Percentiles rank a stretch among this genome's conserved stretches.
phyloP scores from a whole-genome alignment of 2,888 invertebrate genomes.

The Vandiemenella viatica region DNA sequence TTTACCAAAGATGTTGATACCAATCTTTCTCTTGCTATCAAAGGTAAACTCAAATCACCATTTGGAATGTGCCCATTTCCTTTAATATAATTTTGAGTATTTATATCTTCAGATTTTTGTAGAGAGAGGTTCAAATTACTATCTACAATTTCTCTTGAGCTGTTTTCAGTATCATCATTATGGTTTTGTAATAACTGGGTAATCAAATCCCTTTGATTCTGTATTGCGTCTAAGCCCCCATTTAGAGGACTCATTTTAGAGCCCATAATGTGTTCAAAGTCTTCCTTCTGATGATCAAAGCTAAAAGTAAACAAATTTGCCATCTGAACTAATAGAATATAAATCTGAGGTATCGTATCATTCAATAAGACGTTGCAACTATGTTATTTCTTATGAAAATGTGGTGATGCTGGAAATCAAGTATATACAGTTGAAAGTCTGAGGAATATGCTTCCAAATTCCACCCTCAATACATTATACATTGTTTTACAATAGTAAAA shows the following conservation, averaged over 20 bases:
- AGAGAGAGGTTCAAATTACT: neutral
- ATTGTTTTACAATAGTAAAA: too few species aligned
- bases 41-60: conserved; percentile 9
- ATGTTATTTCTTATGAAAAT: too few species aligned
- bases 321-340: too few species aligned
- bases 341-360: too few species aligned
- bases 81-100: neutral
- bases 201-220: neutral
- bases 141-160: neutral
- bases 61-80: conserved; percentile 4
- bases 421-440: too few species aligned
- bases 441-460: too few species aligned
- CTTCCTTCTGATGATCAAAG: too few species aligned
- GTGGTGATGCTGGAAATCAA: too few species aligned
- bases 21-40: conserved; percentile 36
- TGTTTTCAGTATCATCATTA: neutral
- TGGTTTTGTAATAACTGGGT: neutral
- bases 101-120: neutral
- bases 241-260: neutral
- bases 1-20: conserved; percentile 51
- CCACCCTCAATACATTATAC: too few species aligned
- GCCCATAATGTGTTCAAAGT: too few species aligned
- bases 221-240: conserved; percentile 8
- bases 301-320: too few species aligned
- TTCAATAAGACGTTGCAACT: too few species aligned